A percentile compares a stretch with the other conserved stretches of the same genome.
phyloP scores from a whole-genome alignment of 92 coral and sea anemone species.

The Virgularia gustaviana region DNA sequence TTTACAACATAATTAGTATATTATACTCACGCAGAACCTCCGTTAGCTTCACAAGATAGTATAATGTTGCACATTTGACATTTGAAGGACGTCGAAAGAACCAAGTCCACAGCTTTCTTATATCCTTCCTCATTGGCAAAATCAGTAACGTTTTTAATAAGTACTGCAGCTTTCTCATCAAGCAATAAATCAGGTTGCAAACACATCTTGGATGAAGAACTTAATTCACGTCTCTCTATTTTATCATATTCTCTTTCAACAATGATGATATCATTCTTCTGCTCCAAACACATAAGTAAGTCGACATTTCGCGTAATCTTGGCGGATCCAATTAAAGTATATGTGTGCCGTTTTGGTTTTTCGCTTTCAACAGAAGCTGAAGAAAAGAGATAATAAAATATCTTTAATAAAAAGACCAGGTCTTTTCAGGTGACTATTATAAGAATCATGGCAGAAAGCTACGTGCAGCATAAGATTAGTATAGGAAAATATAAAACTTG shows the following conservation, averaged over 20 bases:
- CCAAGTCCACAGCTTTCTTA: conserved; percentile 62
- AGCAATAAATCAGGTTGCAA: conserved; percentile 82
- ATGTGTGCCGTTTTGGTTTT: conserved; percentile 46
- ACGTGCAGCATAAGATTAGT: too few species aligned
- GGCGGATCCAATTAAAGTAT: conserved; percentile 74
- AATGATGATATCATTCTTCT: conserved; percentile 66
- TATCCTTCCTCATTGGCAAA: conserved; percentile 52
- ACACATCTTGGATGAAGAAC: conserved; percentile 57
- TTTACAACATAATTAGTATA: too few species aligned
- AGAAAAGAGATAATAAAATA: neutral
- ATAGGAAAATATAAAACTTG: too few species aligned
- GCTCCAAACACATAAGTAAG: conserved; percentile 71
- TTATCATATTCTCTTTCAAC: conserved; percentile 72
- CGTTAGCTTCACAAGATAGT: conserved; percentile 37
- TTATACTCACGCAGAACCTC: conserved; percentile 46
- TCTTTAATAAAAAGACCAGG: neutral
- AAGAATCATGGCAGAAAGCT: conserved; percentile 35
- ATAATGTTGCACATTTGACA: conserved; percentile 72
- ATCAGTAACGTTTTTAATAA: conserved; percentile 50
- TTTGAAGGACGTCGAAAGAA: conserved; percentile 71
- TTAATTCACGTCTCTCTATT: conserved; percentile 17
- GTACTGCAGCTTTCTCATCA: conserved; percentile 76
- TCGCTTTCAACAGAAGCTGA: conserved; percentile 7
- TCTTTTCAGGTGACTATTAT: conserved; percentile 4
- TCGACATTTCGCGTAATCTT: conserved; percentile 60